phyloP scores from a whole-genome alignment of 2,113 vertebrate species.

The Aix galericulata region DNA sequence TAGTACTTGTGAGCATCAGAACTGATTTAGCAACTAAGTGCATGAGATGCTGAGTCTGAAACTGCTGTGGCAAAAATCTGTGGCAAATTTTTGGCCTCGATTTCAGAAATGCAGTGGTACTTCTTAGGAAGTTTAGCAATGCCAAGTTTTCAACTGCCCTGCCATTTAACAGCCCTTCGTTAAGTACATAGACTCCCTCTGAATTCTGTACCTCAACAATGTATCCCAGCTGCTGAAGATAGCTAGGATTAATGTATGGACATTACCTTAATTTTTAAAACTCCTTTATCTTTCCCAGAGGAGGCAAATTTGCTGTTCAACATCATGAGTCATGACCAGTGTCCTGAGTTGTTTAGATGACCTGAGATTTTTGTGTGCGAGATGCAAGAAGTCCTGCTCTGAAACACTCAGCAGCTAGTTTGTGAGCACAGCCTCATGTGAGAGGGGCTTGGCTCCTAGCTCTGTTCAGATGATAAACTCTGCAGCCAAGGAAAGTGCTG shows the following conservation, averaged over 20 bases:
- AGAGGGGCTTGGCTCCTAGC: not conserved
- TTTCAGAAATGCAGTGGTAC: not conserved
- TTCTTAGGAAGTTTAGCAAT: not conserved
- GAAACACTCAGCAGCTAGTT: not conserved
- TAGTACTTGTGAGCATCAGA: not conserved
- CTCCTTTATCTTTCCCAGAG: not conserved
- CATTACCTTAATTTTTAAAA: not conserved
- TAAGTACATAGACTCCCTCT: not conserved
- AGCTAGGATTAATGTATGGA: not conserved
- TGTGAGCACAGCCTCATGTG: not conserved
- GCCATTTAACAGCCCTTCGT: not conserved
- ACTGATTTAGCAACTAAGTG: not conserved
- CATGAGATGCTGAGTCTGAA: not conserved
- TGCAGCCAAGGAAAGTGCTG: not conserved
- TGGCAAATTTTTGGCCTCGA: not conserved
- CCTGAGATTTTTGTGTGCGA: not conserved
- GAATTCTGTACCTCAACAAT: not conserved
- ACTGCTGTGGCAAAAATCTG: not conserved
- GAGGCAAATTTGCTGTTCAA: not conserved
- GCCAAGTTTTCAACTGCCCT: not conserved
- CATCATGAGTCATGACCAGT: not conserved
- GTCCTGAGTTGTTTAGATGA: not conserved
- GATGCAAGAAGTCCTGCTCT: not conserved
- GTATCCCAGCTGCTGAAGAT: not conserved
- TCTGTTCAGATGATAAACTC: not conserved